Base-by-base conservation (phyloP, 2,888 invertebrate species). In the Plebejus anna region DNA sequence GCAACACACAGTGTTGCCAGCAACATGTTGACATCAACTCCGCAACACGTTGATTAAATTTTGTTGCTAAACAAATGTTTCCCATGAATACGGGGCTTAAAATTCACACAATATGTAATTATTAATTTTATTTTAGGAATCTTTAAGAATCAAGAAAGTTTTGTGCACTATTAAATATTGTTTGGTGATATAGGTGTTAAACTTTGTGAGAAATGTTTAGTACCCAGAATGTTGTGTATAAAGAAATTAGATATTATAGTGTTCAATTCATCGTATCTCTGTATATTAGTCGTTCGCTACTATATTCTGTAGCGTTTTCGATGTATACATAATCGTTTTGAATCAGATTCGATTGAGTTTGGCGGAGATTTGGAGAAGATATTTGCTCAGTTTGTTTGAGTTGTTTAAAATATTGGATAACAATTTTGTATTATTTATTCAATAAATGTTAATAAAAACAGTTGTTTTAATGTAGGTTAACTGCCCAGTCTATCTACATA, bases 371-470 rank as follows among this genome's bases (percentile, higher is more conserved):
- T 80, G 87, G 88, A 89, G 86, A 83, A 85, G 86, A 88, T 85
- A 84, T 85, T 89, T 89, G 91, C 90, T 92, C 92, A 91, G 89
- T 90, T 89, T 85, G 86, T 89, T 86, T 89, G 83, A 85, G 87
- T 89, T 90, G 86, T 85, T 82, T 86, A 87, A 87, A 88, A 88
- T 90, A 88, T 84, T 87, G 87, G 83, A 89, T 90, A 90, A 87
- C 89, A 89, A 87, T 91, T 92, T 92, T 92, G 91, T 92, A 92
- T 92, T 91, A 92, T 92, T 92, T 92, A 92, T 92, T 92, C 91
- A 92, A 92, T 93, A 93, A 92, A 93, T 93, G 93, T 93, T 93
- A 91, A 92, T 92, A 92, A 92, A 93, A 92, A 92, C 92, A 89
- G 80, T 61, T 42, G 57, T 79, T 81, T 84, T 84, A 86, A 81